phyloP scores from a whole-genome alignment of 2,888 invertebrate species.

The Epirrhoe alternata region DNA sequence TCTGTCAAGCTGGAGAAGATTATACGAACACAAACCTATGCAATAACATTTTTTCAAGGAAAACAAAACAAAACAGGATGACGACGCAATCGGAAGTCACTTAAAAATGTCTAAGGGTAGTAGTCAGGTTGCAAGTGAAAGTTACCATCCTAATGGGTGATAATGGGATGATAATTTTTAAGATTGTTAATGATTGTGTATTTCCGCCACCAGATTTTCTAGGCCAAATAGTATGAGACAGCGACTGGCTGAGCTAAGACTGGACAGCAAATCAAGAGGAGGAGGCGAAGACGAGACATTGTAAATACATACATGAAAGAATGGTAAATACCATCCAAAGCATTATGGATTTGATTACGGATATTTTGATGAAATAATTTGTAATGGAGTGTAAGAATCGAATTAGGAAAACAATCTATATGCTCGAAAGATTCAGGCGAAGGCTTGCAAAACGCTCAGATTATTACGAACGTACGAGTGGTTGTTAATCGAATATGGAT shows the following conservation, averaged over 20 bases:
- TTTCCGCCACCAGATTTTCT: slow-evolving; percentile 33
- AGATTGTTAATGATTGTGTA: slow-evolving; percentile 9
- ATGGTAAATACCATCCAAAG: not conserved
- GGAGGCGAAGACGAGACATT: slow-evolving; percentile 73
- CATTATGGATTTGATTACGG: not conserved
- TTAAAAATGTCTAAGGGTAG: no score
- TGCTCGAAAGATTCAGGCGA: not conserved
- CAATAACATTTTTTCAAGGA: no score
- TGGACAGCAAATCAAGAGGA: slow-evolving; percentile 77
- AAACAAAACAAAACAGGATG: no score
- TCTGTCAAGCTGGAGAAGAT: no score
- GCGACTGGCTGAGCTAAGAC: slow-evolving; percentile 72
- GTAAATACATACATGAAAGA: slow-evolving; percentile 45
- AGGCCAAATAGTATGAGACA: slow-evolving; percentile 79
- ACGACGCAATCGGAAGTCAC: no score
- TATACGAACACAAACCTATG: no score
- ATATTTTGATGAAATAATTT: not conserved
- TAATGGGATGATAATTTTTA: not conserved
- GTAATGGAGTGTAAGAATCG: not conserved
- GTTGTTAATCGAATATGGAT: slow-evolving; percentile 28
- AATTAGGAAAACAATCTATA: not conserved
- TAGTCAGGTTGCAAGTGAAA: no score
- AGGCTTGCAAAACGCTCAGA: not conserved
- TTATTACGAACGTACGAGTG: not conserved
- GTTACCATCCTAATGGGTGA: no score